Percentiles rank a stretch among this genome's conserved stretches.
phyloP scores from a whole-genome alignment of 2,113 vertebrate species.

The Oxyura jamaicensis region DNA sequence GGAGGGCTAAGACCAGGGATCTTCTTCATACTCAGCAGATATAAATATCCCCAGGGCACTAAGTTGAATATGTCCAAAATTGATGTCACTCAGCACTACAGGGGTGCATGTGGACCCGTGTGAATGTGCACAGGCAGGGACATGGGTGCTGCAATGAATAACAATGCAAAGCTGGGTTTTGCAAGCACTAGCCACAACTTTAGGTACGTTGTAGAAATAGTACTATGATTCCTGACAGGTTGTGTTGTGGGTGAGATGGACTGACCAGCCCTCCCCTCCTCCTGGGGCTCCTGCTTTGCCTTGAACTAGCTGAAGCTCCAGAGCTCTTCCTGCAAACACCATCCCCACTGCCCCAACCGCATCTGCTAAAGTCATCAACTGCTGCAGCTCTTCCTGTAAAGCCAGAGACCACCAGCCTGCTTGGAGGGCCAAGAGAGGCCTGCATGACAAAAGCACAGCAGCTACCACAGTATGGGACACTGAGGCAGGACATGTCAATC shows the following conservation, averaged over 20 bases:
- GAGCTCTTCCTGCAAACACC: neutral
- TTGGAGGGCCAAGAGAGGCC: neutral
- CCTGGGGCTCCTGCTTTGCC: neutral
- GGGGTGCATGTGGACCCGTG: fast-evolving
- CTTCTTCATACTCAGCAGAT: neutral
- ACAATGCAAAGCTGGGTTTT: neutral
- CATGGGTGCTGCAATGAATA: neutral
- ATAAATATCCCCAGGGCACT: neutral
- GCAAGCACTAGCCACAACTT: neutral
- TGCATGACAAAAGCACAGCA: neutral
- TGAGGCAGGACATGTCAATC: neutral
- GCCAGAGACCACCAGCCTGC: neutral
- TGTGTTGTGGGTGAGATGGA: fast-evolving
- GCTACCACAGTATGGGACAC: neutral
- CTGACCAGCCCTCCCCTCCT: neutral
- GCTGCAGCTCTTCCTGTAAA: neutral
- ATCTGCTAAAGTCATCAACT: neutral
- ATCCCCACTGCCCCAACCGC: fast-evolving
- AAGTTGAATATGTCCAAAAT: neutral
- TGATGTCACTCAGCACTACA: neutral
- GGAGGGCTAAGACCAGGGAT: neutral
- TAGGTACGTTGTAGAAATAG: neutral
- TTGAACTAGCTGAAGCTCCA: fast-evolving
- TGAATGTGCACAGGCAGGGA: neutral
- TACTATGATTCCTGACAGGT: fast-evolving